Evolutionary conservation across 2,113 vertebrate genomes (phyloP), one percentile per base, ranked within the genome.

Genomic region (Axis porcinus): DNA sequence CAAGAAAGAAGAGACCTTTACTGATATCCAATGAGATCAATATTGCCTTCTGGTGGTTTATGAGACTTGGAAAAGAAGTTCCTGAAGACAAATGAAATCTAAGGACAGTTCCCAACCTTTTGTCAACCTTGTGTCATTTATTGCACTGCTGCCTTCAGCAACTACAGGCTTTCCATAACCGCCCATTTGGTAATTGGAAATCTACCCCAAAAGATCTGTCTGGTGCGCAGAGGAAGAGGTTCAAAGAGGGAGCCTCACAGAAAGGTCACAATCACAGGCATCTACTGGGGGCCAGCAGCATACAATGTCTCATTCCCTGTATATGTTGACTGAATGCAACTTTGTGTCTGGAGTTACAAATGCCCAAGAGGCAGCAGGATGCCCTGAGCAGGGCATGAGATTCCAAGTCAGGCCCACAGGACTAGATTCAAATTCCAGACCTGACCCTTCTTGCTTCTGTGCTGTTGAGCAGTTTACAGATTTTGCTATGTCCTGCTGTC

Each of bases 331-430:
- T 23, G 30, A 36, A 30, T 0, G 0, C 23, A 64, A 19, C 91
- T 28, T 27, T 3, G 27, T 1, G 2, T 47, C 64, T n/a, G 1
- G 6, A 4, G 17, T 30, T 9, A 33, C 3, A 47, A 5, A 12
- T 0, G 0, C 2, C 0, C 0, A 5, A 19, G 10, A 25, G 13
- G 36, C 9, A 30, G 27, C 9, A 0, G 0, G 27, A 7, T 19
- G 13, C 1, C 1, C 0, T 50, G 45, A 96, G 74, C 36, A 36
- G 36, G 43, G 33, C 23, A 4, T 10, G 47, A 12, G 10, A 27
- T 25, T 43, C 57, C 30, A 33, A 57, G 54, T 21, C 30, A 16
- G 45, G n/a, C 30, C 30, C 6, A 13, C 7, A 33, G 55, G 57
- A 54, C 27, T 2, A 30, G 47, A 27, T 12, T 89, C 64, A 45